These are phyloP conservation scores for Eunapius fragilis DNA, from an alignment of 37 sponge, comb jelly and placozoan species.

Conservation along the genomic window DNA sequence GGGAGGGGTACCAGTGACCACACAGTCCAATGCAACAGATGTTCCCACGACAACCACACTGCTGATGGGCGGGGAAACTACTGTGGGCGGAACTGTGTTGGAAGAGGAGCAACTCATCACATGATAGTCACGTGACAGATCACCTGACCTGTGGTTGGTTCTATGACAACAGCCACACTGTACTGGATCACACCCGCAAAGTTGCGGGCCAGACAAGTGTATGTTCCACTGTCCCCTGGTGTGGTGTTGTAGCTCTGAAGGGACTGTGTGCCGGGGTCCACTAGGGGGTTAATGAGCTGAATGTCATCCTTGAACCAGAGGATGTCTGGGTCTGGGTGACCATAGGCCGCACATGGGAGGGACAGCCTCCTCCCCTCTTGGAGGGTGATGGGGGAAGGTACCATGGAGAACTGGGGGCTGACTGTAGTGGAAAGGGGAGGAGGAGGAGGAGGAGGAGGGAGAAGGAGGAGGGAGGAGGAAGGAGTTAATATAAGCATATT, in stretches of 20 bases:
- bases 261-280: not conserved
- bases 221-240: not conserved
- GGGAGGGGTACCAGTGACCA: not conserved
- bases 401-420: not conserved
- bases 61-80: not conserved
- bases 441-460: not conserved
- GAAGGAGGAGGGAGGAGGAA: not conserved
- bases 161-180: not conserved
- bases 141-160: not conserved
- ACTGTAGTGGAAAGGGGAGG: not conserved
- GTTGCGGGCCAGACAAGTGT: not conserved
- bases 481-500: too few species aligned
- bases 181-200: not conserved
- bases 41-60: not conserved
- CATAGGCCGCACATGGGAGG: not conserved
- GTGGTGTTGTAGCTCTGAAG: not conserved
- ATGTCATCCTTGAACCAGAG: not conserved
- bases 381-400: not conserved
- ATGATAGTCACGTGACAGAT: not conserved
- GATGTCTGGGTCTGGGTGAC: not conserved
- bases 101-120: not conserved
- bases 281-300: not conserved
- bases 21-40: not conserved
- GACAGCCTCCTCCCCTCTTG: not conserved
- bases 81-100: not conserved